Percentiles rank a stretch among this genome's conserved stretches.
Conservation (phyloP, 2,888 invertebrate species). For the Drosophila birchii region DNA sequence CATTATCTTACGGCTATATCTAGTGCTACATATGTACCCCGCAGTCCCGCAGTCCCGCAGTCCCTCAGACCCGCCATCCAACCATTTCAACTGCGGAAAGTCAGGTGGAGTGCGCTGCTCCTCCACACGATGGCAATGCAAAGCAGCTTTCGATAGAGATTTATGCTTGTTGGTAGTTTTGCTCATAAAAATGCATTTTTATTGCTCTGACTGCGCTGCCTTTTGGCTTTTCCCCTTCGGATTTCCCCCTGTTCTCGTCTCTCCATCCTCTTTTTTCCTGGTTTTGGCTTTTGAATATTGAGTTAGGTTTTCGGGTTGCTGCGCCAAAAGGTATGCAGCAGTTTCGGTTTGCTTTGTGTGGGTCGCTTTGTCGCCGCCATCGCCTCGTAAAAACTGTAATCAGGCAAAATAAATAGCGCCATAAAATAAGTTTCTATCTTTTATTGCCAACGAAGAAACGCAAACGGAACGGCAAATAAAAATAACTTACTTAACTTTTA, state of each 20-base stretch:
- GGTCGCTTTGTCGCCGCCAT: slow-evolving; percentile 57
- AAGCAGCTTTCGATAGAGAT: slow-evolving; percentile 80
- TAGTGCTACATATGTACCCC: slow-evolving; percentile 38
- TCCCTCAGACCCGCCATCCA: not conserved
- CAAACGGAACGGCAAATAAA: slow-evolving; percentile 44
- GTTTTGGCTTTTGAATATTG: slow-evolving; percentile 72
- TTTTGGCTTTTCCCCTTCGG: slow-evolving; percentile 31
- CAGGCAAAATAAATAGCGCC: slow-evolving; percentile 79
- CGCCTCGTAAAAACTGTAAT: slow-evolving; percentile 78
- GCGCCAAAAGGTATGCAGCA: slow-evolving; percentile 58
- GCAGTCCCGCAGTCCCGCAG: not conserved
- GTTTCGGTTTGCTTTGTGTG: slow-evolving; percentile 30
- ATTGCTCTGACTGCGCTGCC: slow-evolving; percentile 70
- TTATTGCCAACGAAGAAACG: slow-evolving; percentile 60
- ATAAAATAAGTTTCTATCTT: slow-evolving; percentile 80
- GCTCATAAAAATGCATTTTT: slow-evolving; percentile 81
- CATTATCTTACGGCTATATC: slow-evolving; percentile 69
- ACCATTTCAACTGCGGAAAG: slow-evolving; percentile 7
- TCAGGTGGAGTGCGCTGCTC: slow-evolving; percentile 32
- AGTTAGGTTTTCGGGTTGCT: slow-evolving; percentile 66
- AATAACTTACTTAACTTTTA: slow-evolving; percentile 74
- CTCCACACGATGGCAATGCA: slow-evolving; percentile 62
- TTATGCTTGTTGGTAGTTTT: slow-evolving; percentile 80
- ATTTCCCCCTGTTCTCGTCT: not conserved
- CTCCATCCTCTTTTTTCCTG: slow-evolving; percentile 23